Base-by-base conservation (phyloP, 2,113 vertebrate species). In the Daphoenositta chrysoptera region DNA sequence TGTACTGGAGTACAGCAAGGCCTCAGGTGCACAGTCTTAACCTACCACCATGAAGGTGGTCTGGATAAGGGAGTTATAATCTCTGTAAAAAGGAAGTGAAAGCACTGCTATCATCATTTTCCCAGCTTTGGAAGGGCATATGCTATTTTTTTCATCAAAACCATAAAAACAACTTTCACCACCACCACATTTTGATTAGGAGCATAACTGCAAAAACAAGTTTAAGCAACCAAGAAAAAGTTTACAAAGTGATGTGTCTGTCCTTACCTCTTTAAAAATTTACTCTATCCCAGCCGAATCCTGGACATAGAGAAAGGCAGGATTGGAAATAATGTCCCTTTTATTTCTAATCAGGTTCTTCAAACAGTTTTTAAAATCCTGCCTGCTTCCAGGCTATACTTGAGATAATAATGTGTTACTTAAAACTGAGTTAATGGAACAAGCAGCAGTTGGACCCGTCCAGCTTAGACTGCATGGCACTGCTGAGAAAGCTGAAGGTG, bases 141-240 rank as follows among this genome's bases (percentile, higher is more conserved):
- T 40, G 11, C 26, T 13, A 27, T 39, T 15, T 35, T 75, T 84
- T 72, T 85, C 5, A 19, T 35, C 51, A 65, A 75, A 93, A 60
- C 2, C 4, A 24, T 57, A 42, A 78, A 81, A 5, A 0, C 0
- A 30, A 4, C 11, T 63, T 83, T 65, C 4, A 16, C 33, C 7
- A 18, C 7, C 4, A 11, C 9, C 5, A 9, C 33, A 26, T 66
- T 48, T 57, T 22, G 17, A 58, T 33, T 65, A 30, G 2, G 7
- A 73, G 31, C 31, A 44, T 28, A 82, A 39, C 31, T 54, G 7
- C 24, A 48, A 54, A 83, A 94, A 16, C 8, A 39, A 57, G 8
- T 39, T 89, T 35, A 71, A 87, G 58, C 13, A 75, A 81, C 7
- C 15, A 76, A 57, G 26, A 69, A 53, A 70, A 47, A 40, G 4